These are phyloP conservation scores for Lindbergichthys nudifrons DNA, from an alignment of 2,797 vertebrate species.

Conservation along the genomic window DNA sequence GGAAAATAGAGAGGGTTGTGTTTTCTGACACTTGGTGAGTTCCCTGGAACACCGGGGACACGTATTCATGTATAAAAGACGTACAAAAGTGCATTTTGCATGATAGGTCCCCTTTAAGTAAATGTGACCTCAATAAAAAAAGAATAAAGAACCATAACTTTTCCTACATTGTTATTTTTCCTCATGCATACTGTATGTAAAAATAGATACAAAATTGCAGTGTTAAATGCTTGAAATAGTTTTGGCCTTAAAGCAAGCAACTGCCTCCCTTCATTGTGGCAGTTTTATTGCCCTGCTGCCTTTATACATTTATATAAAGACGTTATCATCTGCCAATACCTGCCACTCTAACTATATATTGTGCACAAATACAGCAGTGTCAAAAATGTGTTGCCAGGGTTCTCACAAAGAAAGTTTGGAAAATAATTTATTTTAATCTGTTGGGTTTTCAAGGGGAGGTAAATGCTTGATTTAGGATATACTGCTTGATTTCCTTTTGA, in stretches of 20 bases:
- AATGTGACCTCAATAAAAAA: too few species aligned
- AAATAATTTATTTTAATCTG: too few species aligned
- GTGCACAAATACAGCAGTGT: neutral
- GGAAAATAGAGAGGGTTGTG: too few species aligned
- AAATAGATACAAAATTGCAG: conserved; percentile 77
- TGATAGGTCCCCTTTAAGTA: too few species aligned
- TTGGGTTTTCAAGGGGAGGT: too few species aligned
- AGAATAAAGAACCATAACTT: neutral
- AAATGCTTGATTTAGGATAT: too few species aligned
- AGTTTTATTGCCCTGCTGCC: conserved; percentile 52
- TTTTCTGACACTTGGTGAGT: too few species aligned
- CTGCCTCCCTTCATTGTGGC: conserved; percentile 41
- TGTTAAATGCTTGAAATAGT: conserved; percentile 70
- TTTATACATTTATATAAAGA: conserved; percentile 21
- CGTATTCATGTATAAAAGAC: too few species aligned
- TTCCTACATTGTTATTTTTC: conserved; percentile 45
- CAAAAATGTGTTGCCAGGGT: neutral
- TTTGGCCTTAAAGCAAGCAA: conserved; percentile 63
- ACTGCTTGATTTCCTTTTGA: too few species aligned
- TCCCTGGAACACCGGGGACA: too few species aligned
- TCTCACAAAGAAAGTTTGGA: too few species aligned
- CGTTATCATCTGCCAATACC: conserved; percentile 22
- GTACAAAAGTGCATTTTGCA: too few species aligned
- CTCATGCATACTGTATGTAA: conserved; percentile 35
- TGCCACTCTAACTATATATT: neutral